phyloP scores from a whole-genome alignment of 1,140 invertebrate species.

The Agrypnia vestita region DNA sequence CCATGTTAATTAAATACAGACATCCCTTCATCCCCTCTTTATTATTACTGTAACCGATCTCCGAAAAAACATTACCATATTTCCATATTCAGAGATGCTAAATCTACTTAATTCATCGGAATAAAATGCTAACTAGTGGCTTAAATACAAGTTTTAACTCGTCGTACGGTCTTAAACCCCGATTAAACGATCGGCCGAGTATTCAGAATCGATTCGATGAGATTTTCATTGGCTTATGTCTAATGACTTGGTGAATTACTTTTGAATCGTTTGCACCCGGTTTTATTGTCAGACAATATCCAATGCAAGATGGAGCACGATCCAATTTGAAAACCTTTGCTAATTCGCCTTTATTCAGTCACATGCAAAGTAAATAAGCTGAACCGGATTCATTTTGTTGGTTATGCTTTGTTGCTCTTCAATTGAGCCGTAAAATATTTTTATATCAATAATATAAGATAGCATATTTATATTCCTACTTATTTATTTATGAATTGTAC shows the following conservation, averaged over 20 bases:
- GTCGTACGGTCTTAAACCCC: neutral
- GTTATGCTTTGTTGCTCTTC: too few relatives aligned
- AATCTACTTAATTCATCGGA: conserved; percentile 14
- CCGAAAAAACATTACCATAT: conserved; percentile 24
- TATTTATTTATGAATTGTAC: too few relatives aligned
- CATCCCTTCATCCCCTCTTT: neutral
- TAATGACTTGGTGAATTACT: conserved; percentile 30
- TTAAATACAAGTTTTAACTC: conserved; percentile 22
- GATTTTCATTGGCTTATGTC: conserved; percentile 16
- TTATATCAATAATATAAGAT: too few relatives aligned
- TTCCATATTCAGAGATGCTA: conserved; percentile 5
- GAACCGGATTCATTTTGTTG: too few relatives aligned
- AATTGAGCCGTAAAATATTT: too few relatives aligned
- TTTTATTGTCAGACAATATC: neutral
- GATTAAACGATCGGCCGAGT: conserved; percentile 9
- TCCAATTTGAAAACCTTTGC: neutral
- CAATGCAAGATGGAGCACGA: neutral
- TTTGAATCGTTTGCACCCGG: neutral
- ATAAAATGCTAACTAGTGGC: conserved; percentile 24
- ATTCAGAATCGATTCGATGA: conserved; percentile 16
- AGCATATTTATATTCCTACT: too few relatives aligned
- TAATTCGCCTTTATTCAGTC: too few relatives aligned
- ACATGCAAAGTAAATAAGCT: too few relatives aligned
- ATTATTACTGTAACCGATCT: conserved; percentile 12
- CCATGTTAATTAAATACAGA: conserved; percentile 28